Conservation (phyloP, 2,113 vertebrate species). For the Calidris pygmaea region DNA sequence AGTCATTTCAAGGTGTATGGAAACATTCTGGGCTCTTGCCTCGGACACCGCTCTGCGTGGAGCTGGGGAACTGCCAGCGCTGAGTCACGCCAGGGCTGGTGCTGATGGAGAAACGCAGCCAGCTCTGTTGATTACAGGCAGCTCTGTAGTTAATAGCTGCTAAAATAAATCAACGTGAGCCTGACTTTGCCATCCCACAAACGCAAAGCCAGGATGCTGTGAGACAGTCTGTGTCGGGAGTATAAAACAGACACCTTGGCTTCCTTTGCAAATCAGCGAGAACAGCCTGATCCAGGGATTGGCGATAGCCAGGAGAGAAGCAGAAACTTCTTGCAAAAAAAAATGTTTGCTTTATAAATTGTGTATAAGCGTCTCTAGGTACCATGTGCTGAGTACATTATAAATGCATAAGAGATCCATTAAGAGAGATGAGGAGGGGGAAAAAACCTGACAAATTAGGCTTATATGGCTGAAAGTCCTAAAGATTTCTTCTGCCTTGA, state of each 20-base stretch:
- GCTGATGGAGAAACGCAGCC: neutral
- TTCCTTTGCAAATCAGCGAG: neutral
- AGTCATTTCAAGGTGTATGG: neutral
- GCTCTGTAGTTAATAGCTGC: neutral
- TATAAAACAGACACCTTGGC: neutral
- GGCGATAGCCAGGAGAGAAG: neutral
- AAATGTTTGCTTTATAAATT: constrained; percentile 44
- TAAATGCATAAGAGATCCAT: constrained; percentile 54
- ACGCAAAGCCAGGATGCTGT: neutral
- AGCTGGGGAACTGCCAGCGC: neutral
- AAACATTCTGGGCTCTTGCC: neutral
- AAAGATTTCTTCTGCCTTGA: constrained; percentile 31
- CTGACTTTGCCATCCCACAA: neutral
- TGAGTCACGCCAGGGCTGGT: neutral
- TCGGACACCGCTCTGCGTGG: fast-evolving
- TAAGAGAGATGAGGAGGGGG: neutral
- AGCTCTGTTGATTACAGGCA: neutral
- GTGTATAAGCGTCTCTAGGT: constrained; percentile 2
- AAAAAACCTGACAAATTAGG: neutral
- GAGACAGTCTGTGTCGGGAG: neutral
- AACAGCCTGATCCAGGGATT: neutral
- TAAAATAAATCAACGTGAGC: neutral
- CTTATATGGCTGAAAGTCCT: constrained; percentile 37
- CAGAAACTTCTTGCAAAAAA: neutral
- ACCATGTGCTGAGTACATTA: neutral